Conservation (phyloP, 2,888 invertebrate species). For the Osmoderma eremita region DNA sequence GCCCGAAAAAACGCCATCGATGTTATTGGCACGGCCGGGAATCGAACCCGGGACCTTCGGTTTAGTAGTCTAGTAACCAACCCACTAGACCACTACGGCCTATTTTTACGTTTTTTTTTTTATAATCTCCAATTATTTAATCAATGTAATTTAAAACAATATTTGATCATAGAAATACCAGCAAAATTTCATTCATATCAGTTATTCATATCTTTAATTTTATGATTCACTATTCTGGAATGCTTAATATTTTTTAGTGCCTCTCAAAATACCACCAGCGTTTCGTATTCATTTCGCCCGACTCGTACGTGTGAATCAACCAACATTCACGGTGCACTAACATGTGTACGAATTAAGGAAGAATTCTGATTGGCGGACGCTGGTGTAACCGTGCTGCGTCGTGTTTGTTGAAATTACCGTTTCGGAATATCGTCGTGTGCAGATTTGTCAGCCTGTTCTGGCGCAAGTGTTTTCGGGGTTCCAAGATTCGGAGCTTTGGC, state of each 20-base stretch:
- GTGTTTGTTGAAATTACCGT: slow-evolving; percentile 20
- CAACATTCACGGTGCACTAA: background rate
- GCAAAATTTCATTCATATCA: no score
- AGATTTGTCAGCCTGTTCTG: background rate
- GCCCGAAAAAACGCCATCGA: no score
- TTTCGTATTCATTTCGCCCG: background rate
- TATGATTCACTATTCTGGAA: slow-evolving; percentile 14
- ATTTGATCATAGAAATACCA: background rate
- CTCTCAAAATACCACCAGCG: slow-evolving; percentile 9
- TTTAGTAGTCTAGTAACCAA: no score
- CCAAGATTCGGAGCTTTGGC: slow-evolving; percentile 14
- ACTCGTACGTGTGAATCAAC: background rate
- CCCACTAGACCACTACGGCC: no score
- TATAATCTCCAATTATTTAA: no score
- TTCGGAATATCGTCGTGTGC: slow-evolving; percentile 9
- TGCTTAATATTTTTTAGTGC: background rate
- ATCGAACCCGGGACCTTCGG: no score
- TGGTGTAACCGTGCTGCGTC: background rate
- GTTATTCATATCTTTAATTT: background rate
- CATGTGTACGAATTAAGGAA: background rate
- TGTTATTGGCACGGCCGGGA: no score
- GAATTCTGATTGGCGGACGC: background rate
- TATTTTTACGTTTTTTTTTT: no score
- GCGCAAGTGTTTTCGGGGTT: background rate
- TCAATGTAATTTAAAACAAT: no score